phyloP scores from a whole-genome alignment of 2,113 vertebrate species.

The Bos taurus region ARS-UCD2.0 NC_037338.1:77356501-77357000 shows the following conservation, averaged over 20 bases:
- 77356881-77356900: slow-evolving; percentile 81
- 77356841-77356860: slow-evolving; percentile 86
- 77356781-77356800: slow-evolving; percentile 83
- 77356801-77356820: slow-evolving; percentile 82
- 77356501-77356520: neutral
- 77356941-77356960: slow-evolving; percentile 80
- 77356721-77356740: slow-evolving; percentile 70
- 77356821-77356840: slow-evolving; percentile 80
- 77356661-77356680: neutral
- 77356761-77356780: slow-evolving; percentile 79
- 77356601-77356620: neutral
- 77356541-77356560: neutral
- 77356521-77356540: neutral
- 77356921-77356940: slow-evolving; percentile 76
- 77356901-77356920: slow-evolving; percentile 77
- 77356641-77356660: neutral
- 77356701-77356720: neutral
- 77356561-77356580: neutral
- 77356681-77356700: neutral
- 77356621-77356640: neutral
- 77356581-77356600: neutral
- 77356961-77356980: slow-evolving; percentile 80
- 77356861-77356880: slow-evolving; percentile 83
- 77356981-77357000: slow-evolving; percentile 76
- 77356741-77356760: slow-evolving; percentile 79